These are phyloP conservation scores for Pangasius djambal DNA, from an alignment of 2,797 vertebrate genomes.

Conservation along the genomic window DNA sequence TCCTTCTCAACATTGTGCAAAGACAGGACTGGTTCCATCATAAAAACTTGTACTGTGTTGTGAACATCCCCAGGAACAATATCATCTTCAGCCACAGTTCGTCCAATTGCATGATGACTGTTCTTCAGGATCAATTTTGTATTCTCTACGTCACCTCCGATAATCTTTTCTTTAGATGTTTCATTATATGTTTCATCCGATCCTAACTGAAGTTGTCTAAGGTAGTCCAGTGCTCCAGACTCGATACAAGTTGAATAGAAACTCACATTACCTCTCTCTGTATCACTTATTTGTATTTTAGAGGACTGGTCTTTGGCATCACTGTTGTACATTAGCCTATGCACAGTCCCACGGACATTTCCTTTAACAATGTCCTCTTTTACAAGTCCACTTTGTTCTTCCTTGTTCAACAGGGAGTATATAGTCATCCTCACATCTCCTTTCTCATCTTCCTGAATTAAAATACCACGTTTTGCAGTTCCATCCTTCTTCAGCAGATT, in stretches of 20 bases:
- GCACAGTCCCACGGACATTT: conserved; percentile 83
- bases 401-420: conserved; percentile 89
- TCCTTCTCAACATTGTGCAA: conserved; percentile 76
- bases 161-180: conserved; percentile 76
- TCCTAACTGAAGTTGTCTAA: conserved; percentile 82
- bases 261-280: conserved; percentile 89
- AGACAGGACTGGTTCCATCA: conserved; percentile 76
- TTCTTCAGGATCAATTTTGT: conserved; percentile 82
- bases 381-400: conserved; percentile 63
- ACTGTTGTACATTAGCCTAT: conserved; percentile 80
- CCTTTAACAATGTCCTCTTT: conserved; percentile 83
- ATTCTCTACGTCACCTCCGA: conserved; percentile 83
- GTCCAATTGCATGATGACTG: conserved; percentile 79
- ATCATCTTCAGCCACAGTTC: conserved; percentile 83
- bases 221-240: conserved; percentile 89
- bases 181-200: conserved; percentile 66
- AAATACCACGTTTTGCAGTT: conserved; percentile 84
- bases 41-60: conserved; percentile 83
- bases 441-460: conserved; percentile 92
- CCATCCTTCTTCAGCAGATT: conserved; percentile 79
- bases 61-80: conserved; percentile 87
- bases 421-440: conserved; percentile 93
- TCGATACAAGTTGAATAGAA: conserved; percentile 94
- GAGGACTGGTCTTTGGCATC: conserved; percentile 70
- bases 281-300: conserved; percentile 79